Evolutionary conservation across 2,797 vertebrate species (phyloP), one percentile per base, ranked within the genome.

Genomic region (Tangara arthus): DNA sequence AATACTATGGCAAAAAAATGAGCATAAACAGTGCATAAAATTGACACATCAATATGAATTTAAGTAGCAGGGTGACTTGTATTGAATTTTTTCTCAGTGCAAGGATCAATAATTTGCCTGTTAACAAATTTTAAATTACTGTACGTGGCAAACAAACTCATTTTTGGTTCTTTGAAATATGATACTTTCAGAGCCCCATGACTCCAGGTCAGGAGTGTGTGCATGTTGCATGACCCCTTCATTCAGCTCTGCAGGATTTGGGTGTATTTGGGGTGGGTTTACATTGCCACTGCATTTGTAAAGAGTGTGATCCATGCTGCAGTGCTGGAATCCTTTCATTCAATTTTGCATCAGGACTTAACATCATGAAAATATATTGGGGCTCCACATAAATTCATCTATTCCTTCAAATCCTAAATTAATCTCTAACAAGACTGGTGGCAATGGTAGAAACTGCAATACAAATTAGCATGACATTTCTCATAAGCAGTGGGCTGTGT

Each of bases 61-160:
- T 85, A 84, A 64, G 71, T 50, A 68, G 18, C 49, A 60, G 24
- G 27, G 18, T 23, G 42, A 87, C 34, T 73, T 80, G 30, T 73
- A 94, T 57, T 75, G 75, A 60, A 50, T 89, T 95, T 90, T 79
- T 82, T 42, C 30, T 66, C 32, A 32, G 57, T 85, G 46, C 23
- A 46, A 63, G 22, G 44, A 92, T 95, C 81, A 70, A 94, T 89
- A 92, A 79, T 73, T 93, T 85, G 68, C 71, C 64, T 79, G 63
- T 75, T 93, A 84, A 80, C 53, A 91, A 94, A 90, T 77, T 73
- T 80, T 30, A 89, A 94, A 70, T 78, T 59, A 61, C 71, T 70
- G 3, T 66, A 85, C 64, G 26, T 84, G 81, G 35, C 52, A 89
- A 92, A 70, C 53, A 78, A 78, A 92, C 53, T 92, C 11, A 75